phyloP scores from a whole-genome alignment of 2,888 invertebrate genomes.

The Pachliopta kotzebuea region DNA sequence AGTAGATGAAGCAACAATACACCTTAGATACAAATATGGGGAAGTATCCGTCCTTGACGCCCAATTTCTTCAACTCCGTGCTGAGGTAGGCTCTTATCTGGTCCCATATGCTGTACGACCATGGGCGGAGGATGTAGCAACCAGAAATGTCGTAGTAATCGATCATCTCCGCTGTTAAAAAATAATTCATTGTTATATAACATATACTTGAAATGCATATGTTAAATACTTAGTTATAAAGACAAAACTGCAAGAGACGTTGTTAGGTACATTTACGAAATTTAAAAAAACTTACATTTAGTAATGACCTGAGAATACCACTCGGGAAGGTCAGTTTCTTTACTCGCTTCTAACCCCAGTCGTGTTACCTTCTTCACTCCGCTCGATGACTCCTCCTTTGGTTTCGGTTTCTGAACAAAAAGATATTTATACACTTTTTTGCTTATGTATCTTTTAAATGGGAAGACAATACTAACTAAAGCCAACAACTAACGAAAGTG shows the following conservation, averaged over 20 bases:
- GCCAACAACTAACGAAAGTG: too few species aligned
- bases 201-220: too few species aligned
- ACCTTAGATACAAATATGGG: slow-evolving; percentile 97
- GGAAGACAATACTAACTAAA: too few species aligned
- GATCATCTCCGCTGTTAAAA: slow-evolving; percentile 90
- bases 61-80: slow-evolving; percentile 91
- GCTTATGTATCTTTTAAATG: too few species aligned
- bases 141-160: slow-evolving; percentile 99
- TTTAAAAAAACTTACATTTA: slow-evolving; percentile 58
- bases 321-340: slow-evolving; percentile 95
- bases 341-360: slow-evolving; percentile 95
- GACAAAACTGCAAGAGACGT: too few species aligned
- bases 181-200: background rate
- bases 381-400: slow-evolving; percentile 71
- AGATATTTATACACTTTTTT: too few species aligned
- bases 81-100: slow-evolving; percentile 92
- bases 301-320: slow-evolving; percentile 97
- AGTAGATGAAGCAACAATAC: too few species aligned
- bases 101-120: slow-evolving; percentile 99
- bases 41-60: slow-evolving; percentile 98
- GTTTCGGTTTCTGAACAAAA: slow-evolving; percentile 57
- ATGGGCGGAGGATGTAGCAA: slow-evolving; percentile 98
- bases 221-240: too few species aligned
- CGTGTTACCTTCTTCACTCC: slow-evolving; percentile 93
- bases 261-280: background rate